Evolutionary conservation across 2,113 vertebrate genomes (phyloP).

Genomic region (Chaetodon auriga): DNA sequence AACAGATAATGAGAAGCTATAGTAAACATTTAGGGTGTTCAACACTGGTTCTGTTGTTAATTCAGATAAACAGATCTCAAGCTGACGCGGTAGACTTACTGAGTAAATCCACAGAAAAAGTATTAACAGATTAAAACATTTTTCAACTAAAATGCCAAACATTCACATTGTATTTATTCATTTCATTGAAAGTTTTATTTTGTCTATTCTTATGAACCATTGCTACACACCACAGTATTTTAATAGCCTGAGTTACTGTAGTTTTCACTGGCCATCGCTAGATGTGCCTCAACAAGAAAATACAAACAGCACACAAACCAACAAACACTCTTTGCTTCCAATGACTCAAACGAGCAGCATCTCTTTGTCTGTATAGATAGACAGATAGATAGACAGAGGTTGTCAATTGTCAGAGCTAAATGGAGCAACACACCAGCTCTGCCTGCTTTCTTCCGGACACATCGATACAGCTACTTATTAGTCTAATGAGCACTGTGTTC

Average conservation of each 20-base stretch:
- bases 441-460: conserved; percentile 21
- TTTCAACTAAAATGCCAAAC: neutral
- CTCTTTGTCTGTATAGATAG: neutral
- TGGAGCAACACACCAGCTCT: conserved; percentile 24
- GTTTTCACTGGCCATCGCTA: neutral
- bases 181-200: neutral
- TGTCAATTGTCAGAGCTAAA: neutral
- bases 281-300: neutral
- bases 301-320: neutral
- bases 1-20: conserved; percentile 2
- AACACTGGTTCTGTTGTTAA: neutral
- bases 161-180: neutral
- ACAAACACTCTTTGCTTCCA: neutral
- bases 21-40: conserved; percentile 3
- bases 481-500: conserved; percentile 43
- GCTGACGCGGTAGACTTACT: neutral
- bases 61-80: neutral
- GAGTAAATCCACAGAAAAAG: neutral
- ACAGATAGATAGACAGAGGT: neutral
- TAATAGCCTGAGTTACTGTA: no score
- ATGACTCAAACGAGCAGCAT: neutral
- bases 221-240: neutral
- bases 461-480: conserved; percentile 49
- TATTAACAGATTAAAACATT: neutral
- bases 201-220: no score